Evolutionary conservation across 1,140 invertebrate genomes (phyloP), one percentile per base, ranked within the genome.

Genomic region (Vanessa tameamea): DNA sequence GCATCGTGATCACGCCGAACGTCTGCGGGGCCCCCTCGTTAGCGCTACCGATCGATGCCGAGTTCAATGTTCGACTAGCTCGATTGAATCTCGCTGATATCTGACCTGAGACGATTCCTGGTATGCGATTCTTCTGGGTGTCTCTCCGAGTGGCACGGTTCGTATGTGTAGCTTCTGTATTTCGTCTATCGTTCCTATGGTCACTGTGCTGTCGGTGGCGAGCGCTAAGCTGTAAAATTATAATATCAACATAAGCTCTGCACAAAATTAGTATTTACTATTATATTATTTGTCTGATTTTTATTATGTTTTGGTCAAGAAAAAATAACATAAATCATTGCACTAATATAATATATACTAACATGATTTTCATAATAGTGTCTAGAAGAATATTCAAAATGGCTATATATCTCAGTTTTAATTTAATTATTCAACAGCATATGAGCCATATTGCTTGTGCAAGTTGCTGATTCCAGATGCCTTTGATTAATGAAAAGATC

Each of bases 101-200:
- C 65, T n/a, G 67, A 95, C 95, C 92, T 97, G 96, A 37, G 98
- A 97, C 5, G 95, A 94, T 87, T 99, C 98, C 89, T 99, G 99
- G 90, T 99, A 99, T 3, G 98, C 96, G 80, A 99, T 99, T 68
- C 98, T 93, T 76, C 98, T 94, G 0, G 98, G 98, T 2, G 98
- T 98, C 94, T 99, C 99, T 11, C 97, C 97, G 0, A 99, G 91
- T 0, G 97, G 97, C 37, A 99, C 97, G 1, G 98, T 99, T 50
- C 98, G 93, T 78, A 99, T 99, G 88, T 99, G 99, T 37, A 99
- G 90, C 87, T 99, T 99, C 92, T 99, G 98, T 78, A 99, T 99
- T 93, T 99, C 98, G 94, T 99, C 99, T 80, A 99, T 99, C 0
- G 98, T 99, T 48, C 99, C 99, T 85, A 99, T 98, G 0, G 98